Evolutionary conservation across 92 coral and sea anemone genomes (phyloP).

Genomic region (Nematostella vectensis): DNA sequence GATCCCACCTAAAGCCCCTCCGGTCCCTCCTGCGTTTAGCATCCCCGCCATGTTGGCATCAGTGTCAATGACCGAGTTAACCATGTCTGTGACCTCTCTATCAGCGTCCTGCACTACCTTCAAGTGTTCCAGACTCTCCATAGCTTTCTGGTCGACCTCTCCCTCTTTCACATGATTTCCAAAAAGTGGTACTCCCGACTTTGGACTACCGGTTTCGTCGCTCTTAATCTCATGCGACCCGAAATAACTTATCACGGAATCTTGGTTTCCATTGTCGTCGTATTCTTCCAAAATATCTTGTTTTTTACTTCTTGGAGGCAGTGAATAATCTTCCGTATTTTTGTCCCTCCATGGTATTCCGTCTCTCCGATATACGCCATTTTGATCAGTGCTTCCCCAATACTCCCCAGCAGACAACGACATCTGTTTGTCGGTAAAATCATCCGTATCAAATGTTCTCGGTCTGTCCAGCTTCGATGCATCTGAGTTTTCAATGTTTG

Average conservation of each 20-base stretch:
- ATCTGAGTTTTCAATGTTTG: too few species aligned
- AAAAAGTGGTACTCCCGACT: not conserved
- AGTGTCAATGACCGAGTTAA: slow-evolving; percentile 11
- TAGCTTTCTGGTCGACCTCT: not conserved
- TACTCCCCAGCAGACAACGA: too few species aligned
- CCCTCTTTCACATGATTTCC: not conserved
- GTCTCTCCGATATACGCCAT: too few species aligned
- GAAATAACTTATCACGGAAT: not conserved
- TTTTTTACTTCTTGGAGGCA: slow-evolving; percentile 3
- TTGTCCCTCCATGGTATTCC: too few species aligned
- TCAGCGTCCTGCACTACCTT: slow-evolving; percentile 23
- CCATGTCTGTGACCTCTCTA: slow-evolving; percentile 8
- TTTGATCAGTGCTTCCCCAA: too few species aligned
- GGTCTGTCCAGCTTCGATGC: too few species aligned
- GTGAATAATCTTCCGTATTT: not conserved
- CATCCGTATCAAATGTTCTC: too few species aligned
- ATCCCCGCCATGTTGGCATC: slow-evolving; percentile 6
- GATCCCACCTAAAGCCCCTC: not conserved
- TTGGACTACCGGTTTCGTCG: not conserved
- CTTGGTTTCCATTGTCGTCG: slow-evolving; percentile 7
- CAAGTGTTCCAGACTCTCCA: not conserved
- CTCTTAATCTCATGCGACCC: not conserved
- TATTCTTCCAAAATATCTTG: slow-evolving; percentile 14
- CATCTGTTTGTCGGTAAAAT: too few species aligned
- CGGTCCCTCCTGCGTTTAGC: too few species aligned